phyloP scores from a whole-genome alignment of 2,888 invertebrate genomes.

The Rotaria sp. region DNA sequence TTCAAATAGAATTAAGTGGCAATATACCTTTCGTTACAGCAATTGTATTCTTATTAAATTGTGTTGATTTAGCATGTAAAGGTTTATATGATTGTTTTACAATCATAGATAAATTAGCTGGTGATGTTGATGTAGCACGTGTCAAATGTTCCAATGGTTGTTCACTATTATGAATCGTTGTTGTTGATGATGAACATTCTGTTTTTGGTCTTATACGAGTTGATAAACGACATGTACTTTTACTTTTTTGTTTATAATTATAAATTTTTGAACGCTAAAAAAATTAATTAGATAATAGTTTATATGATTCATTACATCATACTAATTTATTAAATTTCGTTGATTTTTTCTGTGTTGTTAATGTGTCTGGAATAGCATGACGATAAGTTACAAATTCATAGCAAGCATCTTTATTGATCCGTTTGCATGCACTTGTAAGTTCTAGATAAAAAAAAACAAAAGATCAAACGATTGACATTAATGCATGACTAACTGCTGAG shows the following conservation, averaged over 20 bases:
- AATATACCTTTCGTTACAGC: conserved; percentile 14
- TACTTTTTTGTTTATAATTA: conserved; percentile 5
- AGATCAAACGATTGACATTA: background rate
- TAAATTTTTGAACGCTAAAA: background rate
- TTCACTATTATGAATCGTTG: background rate
- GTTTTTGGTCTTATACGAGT: background rate
- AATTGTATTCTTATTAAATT: background rate
- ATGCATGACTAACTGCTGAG: conserved; percentile 19
- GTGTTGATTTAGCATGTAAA: background rate
- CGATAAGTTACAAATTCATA: conserved; percentile 2
- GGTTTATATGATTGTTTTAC: conserved; percentile 27
- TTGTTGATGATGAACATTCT: background rate
- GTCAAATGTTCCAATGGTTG: background rate
- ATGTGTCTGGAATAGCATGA: background rate
- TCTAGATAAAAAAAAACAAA: background rate
- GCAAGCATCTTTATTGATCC: conserved; percentile 14
- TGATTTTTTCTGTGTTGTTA: conserved; percentile 9
- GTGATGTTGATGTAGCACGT: background rate
- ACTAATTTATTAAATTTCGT: background rate
- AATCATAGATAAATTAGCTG: background rate
- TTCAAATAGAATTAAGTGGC: background rate
- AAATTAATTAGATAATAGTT: background rate
- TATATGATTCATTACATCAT: background rate
- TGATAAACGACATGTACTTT: conserved; percentile 12
- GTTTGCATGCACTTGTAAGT: conserved; percentile 24